Base-by-base conservation (phyloP, 2,888 invertebrate genomes). In the Latrodectus elegans region DNA sequence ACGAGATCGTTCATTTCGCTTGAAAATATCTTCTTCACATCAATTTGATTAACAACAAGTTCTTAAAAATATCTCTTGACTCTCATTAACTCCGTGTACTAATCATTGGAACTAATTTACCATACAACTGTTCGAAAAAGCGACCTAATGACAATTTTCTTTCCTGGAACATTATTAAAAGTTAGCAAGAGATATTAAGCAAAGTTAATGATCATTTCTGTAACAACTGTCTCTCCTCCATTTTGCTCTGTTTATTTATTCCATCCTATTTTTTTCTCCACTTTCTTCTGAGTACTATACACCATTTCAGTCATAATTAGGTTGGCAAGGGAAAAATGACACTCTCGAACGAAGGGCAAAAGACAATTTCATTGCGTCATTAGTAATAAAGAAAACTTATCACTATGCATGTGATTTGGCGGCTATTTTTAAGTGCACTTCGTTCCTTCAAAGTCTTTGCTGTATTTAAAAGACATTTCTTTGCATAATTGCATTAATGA, bases 51-150 rank as follows among this genome's bases (percentile, higher is more conserved):
- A 81, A 81, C 73, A 73, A 81, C 71, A 53, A 52, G 6, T 17
- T 17, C 67, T 74, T 17, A 52, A 74, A 65, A 81, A 81, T 53
- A 74, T 26, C 10, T 38, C n/a, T 8, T 38, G 52, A 78, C 51
- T 22, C 81, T 73, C 81, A 81, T 81, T 81, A 81, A 73, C 81
- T 73, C 38, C 38, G 81, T 65, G 64, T 65, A 73, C 65, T 73
- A 67, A 81, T 81, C 81, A 81, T 81, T 73, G 65, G 65, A 81
- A 73, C 73, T 81, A 81, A 81, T 81, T 81, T 81, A 73, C 65
- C 73, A 73, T 73, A 81, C 81, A 73, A 81, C 81, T 81, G 73
- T 65, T 53, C 60, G 15, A 9, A 81, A 74, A 73, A 74, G 65
- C 52, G 65, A 73, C 26, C 73, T 73, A 74, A 81, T 81, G 81